Evolutionary conservation across 2,797 vertebrate genomes (phyloP).

Genomic region (Lindbergichthys nudifrons): DNA sequence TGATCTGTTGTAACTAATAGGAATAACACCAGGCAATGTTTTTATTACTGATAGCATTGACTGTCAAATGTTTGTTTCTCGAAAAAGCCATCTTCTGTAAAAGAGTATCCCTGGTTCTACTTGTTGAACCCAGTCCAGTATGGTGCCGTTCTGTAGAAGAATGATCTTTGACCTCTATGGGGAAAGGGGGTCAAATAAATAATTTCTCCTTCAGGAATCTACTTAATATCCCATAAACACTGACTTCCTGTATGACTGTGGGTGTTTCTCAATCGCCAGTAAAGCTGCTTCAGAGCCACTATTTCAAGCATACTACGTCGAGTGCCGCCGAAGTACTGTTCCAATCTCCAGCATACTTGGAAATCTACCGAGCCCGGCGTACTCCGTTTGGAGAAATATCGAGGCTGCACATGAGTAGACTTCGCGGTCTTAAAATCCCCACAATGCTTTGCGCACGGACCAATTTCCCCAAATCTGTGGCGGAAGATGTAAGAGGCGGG

Average conservation of each 20-base stretch:
- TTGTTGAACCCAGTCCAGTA: background rate
- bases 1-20: background rate
- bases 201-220: constrained; percentile 31
- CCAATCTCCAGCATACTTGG: no score
- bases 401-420: no score
- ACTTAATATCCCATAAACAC: constrained; percentile 23
- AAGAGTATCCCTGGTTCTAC: fast-evolving
- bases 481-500: no score
- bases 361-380: no score
- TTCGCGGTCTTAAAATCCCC: no score
- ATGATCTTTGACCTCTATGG: constrained; percentile 32
- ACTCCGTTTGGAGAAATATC: no score
- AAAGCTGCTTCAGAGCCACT: no score
- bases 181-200: background rate
- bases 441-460: no score
- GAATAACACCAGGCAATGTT: background rate
- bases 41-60: background rate
- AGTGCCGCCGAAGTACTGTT: no score
- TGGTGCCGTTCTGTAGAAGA: constrained; percentile 7
- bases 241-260: constrained; percentile 28
- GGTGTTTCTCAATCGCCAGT: no score
- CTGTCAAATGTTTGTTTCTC: background rate
- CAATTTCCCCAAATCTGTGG: no score
- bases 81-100: background rate
- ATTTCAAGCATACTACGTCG: no score